Base-by-base conservation (phyloP, 2,888 invertebrate genomes). In the Galerucella nymphaeae region DNA sequence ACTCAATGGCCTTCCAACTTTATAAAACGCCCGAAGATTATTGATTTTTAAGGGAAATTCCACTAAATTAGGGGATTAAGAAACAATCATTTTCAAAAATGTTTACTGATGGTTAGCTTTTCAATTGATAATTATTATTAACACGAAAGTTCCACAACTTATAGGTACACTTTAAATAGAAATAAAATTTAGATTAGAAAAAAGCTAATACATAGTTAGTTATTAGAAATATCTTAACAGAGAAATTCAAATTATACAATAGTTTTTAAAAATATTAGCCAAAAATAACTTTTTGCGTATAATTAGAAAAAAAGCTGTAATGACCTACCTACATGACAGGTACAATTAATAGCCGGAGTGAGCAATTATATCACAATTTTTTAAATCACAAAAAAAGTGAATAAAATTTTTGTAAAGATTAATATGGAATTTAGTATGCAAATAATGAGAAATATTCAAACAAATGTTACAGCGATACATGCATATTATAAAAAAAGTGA, bases 11-110 rank as follows among this genome's bases (percentile, higher is more conserved):
- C 79, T 79, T 80, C 79, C 74, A 79, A 75, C 73, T 74, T 74
- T 42, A 70, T 79, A 80, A 79, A 81, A 84, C 85, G 84, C 84
- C 84, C 84, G 82, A 80, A 84, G 79, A 80, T 83, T 85, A 85
- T 85, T 85, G 85, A 85, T 85, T 84, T 84, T 74, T 71, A 76
- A 80, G 73, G 75, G 77, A 78, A 76, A 76, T 77, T 70, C 73
- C 59, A 69, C 61, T 75, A 78, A 80, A 75, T 58, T 61, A 64
- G 62, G 13, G 16, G 53, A 53, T 53, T 53, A 9, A 53, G 9
- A 18, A 10, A 53, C 48, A 67, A 61, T 66, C 16, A 71, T 61
- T 62, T 48, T 59, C 58, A 74, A 73, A 42, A 55, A 66, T 69
- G 65, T 69, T 70, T 65, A 72, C 16, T 18, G 10, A 4, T 61